Conservation (phyloP, 1,140 invertebrate genomes). For the Lamellibrachia luymesi region DNA sequence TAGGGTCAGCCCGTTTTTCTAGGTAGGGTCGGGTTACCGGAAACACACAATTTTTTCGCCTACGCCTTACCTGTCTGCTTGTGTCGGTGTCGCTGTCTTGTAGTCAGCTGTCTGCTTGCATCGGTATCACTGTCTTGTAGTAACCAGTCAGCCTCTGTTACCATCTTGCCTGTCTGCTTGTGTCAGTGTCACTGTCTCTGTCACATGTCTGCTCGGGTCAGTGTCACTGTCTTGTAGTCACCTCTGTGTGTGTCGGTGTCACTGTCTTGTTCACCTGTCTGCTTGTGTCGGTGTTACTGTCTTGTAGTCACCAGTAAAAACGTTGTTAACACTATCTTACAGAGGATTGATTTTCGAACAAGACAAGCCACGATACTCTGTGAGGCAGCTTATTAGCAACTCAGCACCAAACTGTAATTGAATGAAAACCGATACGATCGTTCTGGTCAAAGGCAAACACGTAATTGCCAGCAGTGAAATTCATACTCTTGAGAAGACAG, state of each 20-base stretch:
- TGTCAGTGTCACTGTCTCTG: neutral
- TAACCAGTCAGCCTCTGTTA: neutral
- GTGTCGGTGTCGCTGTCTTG: neutral
- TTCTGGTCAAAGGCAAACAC: neutral
- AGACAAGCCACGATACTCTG: neutral
- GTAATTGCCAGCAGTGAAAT: neutral
- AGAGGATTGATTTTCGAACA: neutral
- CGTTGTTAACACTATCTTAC: neutral
- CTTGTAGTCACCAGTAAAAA: neutral
- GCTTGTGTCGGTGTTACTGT: neutral
- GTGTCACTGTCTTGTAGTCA: too few species aligned
- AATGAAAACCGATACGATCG: neutral
- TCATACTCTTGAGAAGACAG: neutral
- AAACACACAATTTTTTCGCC: too few species aligned
- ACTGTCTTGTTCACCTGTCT: neutral
- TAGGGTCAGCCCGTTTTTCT: too few species aligned
- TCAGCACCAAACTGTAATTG: neutral
- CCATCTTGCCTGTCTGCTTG: neutral
- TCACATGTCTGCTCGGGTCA: too few species aligned
- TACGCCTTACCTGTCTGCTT: neutral
- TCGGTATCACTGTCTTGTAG: too few species aligned
- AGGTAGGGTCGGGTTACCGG: too few species aligned
- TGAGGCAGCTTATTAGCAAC: neutral
- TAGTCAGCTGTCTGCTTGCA: too few species aligned
- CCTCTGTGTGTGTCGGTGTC: too few species aligned